Evolutionary conservation across 1,140 invertebrate genomes (phyloP).

Genomic region (Vanessa atalanta): DNA sequence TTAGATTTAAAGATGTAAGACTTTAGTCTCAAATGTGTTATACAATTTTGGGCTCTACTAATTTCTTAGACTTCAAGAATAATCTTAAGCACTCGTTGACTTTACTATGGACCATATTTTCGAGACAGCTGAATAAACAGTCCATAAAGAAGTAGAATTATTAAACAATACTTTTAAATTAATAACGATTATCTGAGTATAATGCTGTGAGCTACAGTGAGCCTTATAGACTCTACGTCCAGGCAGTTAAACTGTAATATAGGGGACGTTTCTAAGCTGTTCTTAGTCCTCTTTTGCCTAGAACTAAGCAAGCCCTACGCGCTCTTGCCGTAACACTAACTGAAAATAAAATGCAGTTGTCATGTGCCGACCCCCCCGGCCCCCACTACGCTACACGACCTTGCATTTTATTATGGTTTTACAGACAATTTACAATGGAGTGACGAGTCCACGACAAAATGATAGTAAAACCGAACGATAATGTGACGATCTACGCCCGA

Average conservation of each 20-base stretch:
- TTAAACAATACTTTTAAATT: neutral
- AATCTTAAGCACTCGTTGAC: neutral
- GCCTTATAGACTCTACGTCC: neutral
- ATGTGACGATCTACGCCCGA: constrained; percentile 54
- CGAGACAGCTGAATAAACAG: constrained; percentile 16
- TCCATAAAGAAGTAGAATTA: neutral
- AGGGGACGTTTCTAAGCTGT: neutral
- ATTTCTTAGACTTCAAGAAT: neutral
- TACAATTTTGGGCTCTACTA: neutral
- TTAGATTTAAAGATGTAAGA: neutral
- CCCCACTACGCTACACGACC: constrained; percentile 64
- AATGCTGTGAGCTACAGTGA: neutral
- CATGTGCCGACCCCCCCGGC: constrained; percentile 41
- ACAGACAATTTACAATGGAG: constrained; percentile 75
- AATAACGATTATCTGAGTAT: neutral
- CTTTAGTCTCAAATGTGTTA: neutral
- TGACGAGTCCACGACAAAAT: constrained; percentile 45
- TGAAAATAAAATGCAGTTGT: constrained; percentile 67
- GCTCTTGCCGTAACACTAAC: constrained; percentile 39
- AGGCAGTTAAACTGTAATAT: neutral
- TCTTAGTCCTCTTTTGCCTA: neutral
- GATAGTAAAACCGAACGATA: constrained; percentile 53
- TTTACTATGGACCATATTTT: neutral
- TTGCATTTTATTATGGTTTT: constrained; percentile 76
- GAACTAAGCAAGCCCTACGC: constrained; percentile 13